Percentiles rank a stretch among this genome's conserved stretches.
Evolutionary conservation across 53 echinoderm and acorn worm species (phyloP).

Genomic region (Temnopleurus reevesii): DNA sequence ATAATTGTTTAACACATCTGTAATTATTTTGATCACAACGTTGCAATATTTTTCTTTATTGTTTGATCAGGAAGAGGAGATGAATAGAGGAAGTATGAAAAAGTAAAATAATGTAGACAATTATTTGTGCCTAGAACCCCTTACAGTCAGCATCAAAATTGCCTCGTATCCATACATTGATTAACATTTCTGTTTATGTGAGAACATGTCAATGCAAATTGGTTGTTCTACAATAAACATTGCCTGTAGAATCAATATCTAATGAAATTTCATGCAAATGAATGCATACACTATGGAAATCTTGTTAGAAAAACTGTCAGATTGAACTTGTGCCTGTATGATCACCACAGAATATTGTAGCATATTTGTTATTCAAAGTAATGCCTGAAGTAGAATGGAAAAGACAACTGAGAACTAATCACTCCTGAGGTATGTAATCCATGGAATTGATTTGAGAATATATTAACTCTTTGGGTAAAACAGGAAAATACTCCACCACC

Average conservation of each 20-base stretch:
- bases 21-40: not conserved
- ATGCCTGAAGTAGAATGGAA: not conserved
- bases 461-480: no score
- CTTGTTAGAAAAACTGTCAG: not conserved
- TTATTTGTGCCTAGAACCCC: not conserved
- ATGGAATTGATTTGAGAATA: no score
- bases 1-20: not conserved
- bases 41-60: not conserved
- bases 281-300: not conserved
- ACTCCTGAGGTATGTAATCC: no score
- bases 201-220: not conserved
- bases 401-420: not conserved
- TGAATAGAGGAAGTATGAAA: not conserved
- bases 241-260: not conserved
- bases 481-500: not conserved
- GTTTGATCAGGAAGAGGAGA: no score
- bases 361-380: not conserved
- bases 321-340: conserved; percentile 9
- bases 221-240: no score
- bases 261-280: not conserved
- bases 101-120: no score
- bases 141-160: not conserved
- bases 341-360: not conserved
- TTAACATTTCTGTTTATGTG: not conserved
- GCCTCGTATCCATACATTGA: not conserved